Evolutionary conservation across 1,140 invertebrate genomes (phyloP).

Genomic region (Papilio helenus): DNA sequence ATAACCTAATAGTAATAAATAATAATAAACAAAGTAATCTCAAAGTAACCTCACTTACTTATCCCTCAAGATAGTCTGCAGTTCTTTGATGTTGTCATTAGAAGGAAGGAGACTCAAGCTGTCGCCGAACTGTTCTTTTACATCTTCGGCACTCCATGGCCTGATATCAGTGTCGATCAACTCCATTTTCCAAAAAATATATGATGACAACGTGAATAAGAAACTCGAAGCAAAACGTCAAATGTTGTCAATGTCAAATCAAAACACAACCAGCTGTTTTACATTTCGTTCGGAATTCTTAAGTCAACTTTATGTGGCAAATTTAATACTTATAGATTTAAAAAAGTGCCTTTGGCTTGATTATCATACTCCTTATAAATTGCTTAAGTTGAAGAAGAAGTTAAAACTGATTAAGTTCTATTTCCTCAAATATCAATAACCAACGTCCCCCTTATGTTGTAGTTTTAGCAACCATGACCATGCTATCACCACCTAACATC

Average conservation of each 20-base stretch:
- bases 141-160: constrained; percentile 68
- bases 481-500: too few relatives aligned
- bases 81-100: constrained; percentile 95
- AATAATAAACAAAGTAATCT: constrained; percentile 38
- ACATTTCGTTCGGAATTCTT: constrained; percentile 39
- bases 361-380: too few relatives aligned
- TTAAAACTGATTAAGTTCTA: too few relatives aligned
- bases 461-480: too few relatives aligned
- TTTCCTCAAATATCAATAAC: too few relatives aligned
- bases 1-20: constrained; percentile 2
- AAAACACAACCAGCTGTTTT: constrained; percentile 36
- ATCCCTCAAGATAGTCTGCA: constrained; percentile 97
- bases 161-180: constrained; percentile 71
- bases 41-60: constrained; percentile 87
- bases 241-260: constrained; percentile 34
- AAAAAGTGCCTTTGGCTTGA: neutral
- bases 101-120: constrained; percentile 92
- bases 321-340: neutral
- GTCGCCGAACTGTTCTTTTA: constrained; percentile 88
- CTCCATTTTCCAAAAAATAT: constrained; percentile 58
- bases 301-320: neutral
- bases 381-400: too few relatives aligned
- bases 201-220: constrained; percentile 29
- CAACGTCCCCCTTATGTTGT: too few relatives aligned
- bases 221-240: constrained; percentile 2